Evolutionary conservation across 1,140 invertebrate species (phyloP), one percentile per base, ranked within the genome.

Genomic region (Rhagoletis zephyria): DNA sequence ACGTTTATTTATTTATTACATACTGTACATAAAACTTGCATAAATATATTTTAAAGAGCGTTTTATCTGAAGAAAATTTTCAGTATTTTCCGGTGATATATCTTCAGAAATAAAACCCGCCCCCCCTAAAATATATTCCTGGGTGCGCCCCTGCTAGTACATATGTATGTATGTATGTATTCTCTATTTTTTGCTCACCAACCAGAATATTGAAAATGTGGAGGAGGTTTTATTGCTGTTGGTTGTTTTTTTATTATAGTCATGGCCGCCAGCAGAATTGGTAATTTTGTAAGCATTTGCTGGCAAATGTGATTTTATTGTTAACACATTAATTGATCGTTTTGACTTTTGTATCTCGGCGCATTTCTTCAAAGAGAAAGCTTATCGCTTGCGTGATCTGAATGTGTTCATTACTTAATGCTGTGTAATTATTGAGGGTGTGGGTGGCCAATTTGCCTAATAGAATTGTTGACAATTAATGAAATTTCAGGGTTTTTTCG

Each of bases 271-370:
- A 42, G n/a, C 81, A 14, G 9, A 30, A 2, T 60, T 42, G 0
- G 9, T 12, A 48, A 40, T 89, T 87, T n/a, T 3, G n/a, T n/a
- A 48, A n/a, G 14, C 40, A 74, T 12, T 74, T 40, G 4, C 14
- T 74, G 67, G 86, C 87, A 90, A 91, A 91, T 90, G 89, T 89
- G 90, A 90, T 91, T 89, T 89, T 87, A 90, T 91, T 89, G 91
- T 89, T 90, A 87, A 88, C 88, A 88, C 87, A 88, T 87, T 88
- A 87, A 88, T 88, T 81, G 88, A 88, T 86, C 89, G 89, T 87
- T 91, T 90, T 91, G 91, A 90, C 90, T 89, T 89, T 85, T 85
- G 51, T 85, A 30, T 14, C 19, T 59, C 45, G 14, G 45, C 67
- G 40, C 67, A 74, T 45, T 45, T 7, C 67, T 74, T 74, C 42